These are phyloP conservation scores for Hipparchia sbordonii DNA, from an alignment of 2,888 invertebrate species.

Conservation along the genomic window DNA sequence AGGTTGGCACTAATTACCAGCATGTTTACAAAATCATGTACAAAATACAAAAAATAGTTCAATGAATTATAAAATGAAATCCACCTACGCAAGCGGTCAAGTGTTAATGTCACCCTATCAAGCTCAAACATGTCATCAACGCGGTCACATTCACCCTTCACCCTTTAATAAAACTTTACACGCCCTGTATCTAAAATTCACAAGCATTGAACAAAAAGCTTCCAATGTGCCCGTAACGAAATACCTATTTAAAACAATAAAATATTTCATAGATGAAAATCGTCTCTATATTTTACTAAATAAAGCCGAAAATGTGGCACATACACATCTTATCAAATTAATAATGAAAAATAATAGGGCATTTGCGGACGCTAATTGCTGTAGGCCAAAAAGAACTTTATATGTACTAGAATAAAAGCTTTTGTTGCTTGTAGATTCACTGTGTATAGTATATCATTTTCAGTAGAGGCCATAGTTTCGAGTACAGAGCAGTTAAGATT, in stretches of 20 bases:
- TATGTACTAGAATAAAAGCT: slow-evolving; percentile 46
- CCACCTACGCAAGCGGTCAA: background rate
- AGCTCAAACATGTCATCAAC: background rate
- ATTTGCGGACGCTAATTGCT: slow-evolving; percentile 39
- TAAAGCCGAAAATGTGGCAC: slow-evolving; percentile 53
- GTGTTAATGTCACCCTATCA: background rate
- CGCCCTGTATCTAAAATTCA: slow-evolving; percentile 8
- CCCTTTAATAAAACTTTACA: background rate
- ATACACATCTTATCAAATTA: slow-evolving; percentile 77
- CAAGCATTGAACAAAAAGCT: slow-evolving; percentile 13
- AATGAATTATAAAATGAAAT: too few species aligned
- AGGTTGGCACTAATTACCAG: too few species aligned
- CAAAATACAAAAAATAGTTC: too few species aligned
- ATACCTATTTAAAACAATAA: slow-evolving; percentile 32
- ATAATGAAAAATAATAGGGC: slow-evolving; percentile 74
- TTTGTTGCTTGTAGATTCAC: slow-evolving; percentile 52
- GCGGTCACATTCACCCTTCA: background rate
- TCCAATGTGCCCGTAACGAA: slow-evolving; percentile 14
- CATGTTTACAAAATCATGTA: too few species aligned
- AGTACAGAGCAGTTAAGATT: slow-evolving; percentile 80
- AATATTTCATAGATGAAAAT: slow-evolving; percentile 28
- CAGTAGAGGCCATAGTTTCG: slow-evolving; percentile 73
- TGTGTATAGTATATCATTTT: slow-evolving; percentile 72
- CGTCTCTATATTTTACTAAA: slow-evolving; percentile 39
- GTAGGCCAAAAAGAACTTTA: slow-evolving; percentile 48